These are phyloP conservation scores for Dryocosmus kuriphilus DNA, from an alignment of 2,888 invertebrate genomes.

Conservation along the genomic window DNA sequence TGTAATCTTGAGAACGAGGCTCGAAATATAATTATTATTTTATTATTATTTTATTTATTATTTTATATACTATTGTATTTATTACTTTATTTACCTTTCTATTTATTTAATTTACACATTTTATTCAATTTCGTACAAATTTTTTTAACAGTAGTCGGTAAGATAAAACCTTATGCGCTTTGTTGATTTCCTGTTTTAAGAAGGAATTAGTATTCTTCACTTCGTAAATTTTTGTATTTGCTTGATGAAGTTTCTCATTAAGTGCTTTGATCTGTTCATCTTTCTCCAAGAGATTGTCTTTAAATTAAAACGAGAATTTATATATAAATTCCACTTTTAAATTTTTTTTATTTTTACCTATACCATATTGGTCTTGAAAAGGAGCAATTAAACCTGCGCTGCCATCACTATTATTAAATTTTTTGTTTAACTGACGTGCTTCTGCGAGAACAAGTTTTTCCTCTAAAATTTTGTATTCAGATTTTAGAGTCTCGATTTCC, in stretches of 20 bases:
- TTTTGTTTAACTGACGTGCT: not conserved
- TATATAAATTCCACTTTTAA: not conserved
- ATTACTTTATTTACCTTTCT: too few relatives aligned
- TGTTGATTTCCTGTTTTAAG: conserved; percentile 85
- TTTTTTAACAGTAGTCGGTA: too few relatives aligned
- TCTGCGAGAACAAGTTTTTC: not conserved
- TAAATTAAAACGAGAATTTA: not conserved
- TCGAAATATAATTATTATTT: too few relatives aligned
- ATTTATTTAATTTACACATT: too few relatives aligned
- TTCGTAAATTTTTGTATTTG: conserved; percentile 84
- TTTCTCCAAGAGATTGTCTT: conserved; percentile 66
- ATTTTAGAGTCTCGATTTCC: not conserved
- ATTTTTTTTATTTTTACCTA: not conserved
- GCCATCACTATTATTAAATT: not conserved
- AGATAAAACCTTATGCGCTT: conserved; percentile 82
- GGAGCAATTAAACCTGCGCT: not conserved
- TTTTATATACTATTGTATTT: too few relatives aligned
- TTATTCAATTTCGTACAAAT: too few relatives aligned
- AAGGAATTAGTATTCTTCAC: conserved; percentile 84
- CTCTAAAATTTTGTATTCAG: not conserved
- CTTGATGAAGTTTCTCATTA: conserved; percentile 81
- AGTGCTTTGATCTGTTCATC: conserved; percentile 81
- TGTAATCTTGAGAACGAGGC: too few relatives aligned
- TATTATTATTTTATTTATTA: too few relatives aligned
- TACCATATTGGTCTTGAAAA: not conserved